Conservation (phyloP, 2,797 vertebrate genomes). For the Streptopelia turtur region DNA sequence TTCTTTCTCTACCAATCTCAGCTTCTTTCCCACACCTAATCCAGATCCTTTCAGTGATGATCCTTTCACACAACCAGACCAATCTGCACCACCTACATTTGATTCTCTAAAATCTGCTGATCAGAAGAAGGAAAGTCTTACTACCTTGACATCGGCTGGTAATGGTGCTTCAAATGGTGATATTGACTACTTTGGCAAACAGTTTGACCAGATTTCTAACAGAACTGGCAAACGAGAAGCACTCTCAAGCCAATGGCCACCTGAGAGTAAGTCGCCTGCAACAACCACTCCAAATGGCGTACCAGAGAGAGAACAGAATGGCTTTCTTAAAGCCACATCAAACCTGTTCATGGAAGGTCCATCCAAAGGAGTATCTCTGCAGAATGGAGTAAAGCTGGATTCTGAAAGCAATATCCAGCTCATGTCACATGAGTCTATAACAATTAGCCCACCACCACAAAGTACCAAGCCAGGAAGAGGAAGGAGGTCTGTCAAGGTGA, state of each 20-base stretch:
- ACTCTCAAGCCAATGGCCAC: slow-evolving; percentile 85
- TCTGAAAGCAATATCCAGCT: slow-evolving; percentile 73
- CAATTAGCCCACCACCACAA: slow-evolving; percentile 94
- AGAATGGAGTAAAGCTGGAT: slow-evolving; percentile 82
- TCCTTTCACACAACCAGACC: slow-evolving; percentile 83
- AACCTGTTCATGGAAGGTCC: slow-evolving; percentile 84
- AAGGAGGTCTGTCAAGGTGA: slow-evolving; percentile 94
- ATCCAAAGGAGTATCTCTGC: slow-evolving; percentile 74
- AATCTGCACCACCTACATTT: slow-evolving; percentile 75
- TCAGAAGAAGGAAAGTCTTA: slow-evolving; percentile 75
- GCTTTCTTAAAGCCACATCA: slow-evolving; percentile 72
- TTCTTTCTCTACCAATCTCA: slow-evolving; percentile 85
- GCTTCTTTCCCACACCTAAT: slow-evolving; percentile 91
- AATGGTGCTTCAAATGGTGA: slow-evolving; percentile 80
- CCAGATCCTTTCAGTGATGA: slow-evolving; percentile 93
- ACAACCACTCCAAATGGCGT: slow-evolving; percentile 77
- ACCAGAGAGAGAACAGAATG: slow-evolving; percentile 83
- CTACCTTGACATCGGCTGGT: slow-evolving; percentile 63
- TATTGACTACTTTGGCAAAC: slow-evolving; percentile 80
- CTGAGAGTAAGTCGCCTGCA: slow-evolving; percentile 76
- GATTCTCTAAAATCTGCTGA: slow-evolving; percentile 75
- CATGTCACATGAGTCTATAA: slow-evolving; percentile 86
- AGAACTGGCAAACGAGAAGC: slow-evolving; percentile 85
- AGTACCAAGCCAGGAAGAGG: slow-evolving; percentile 91
- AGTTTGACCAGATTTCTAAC: slow-evolving; percentile 88